Percentiles rank a stretch among this genome's conserved stretches.
Evolutionary conservation across 2,888 invertebrate genomes (phyloP).

Genomic region (Netelia virgata): DNA sequence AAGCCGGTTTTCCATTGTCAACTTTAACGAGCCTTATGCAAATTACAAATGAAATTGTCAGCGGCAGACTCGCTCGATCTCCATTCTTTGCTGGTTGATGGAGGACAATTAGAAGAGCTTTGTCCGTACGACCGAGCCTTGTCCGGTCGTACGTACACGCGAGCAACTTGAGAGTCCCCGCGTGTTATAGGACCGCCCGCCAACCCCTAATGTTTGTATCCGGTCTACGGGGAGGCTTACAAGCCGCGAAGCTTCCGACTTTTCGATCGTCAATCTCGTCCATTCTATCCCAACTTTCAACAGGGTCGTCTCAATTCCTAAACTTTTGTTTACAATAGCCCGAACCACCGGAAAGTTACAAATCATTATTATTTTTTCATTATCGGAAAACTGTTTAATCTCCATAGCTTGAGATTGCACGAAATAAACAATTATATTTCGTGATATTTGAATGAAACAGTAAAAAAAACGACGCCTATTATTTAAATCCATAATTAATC

Average conservation of each 20-base stretch:
- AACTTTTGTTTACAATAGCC: not conserved
- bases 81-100: constrained; percentile 80
- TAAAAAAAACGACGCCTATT: no score
- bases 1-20: constrained; percentile 73
- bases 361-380: not conserved
- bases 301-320: not conserved
- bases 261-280: constrained; percentile 7
- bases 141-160: constrained; percentile 74
- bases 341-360: no score
- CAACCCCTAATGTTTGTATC: constrained; percentile 82
- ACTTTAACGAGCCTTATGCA: constrained; percentile 81
- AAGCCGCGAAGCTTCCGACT: constrained; percentile 61
- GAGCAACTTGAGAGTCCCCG: constrained; percentile 78
- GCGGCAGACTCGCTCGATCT: constrained; percentile 75
- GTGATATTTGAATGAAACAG: no score
- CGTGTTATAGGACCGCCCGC: constrained; percentile 79
- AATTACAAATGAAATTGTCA: constrained; percentile 83
- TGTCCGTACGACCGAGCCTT: constrained; percentile 78
- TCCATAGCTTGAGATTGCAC: not conserved
- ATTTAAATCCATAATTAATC: no score
- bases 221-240: constrained; percentile 75
- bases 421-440: no score
- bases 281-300: not conserved
- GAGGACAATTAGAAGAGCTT: constrained; percentile 82
- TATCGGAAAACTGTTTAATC: not conserved